Conservation (phyloP, 2,888 invertebrate genomes). For the Heterodera filipjevi region DNA sequence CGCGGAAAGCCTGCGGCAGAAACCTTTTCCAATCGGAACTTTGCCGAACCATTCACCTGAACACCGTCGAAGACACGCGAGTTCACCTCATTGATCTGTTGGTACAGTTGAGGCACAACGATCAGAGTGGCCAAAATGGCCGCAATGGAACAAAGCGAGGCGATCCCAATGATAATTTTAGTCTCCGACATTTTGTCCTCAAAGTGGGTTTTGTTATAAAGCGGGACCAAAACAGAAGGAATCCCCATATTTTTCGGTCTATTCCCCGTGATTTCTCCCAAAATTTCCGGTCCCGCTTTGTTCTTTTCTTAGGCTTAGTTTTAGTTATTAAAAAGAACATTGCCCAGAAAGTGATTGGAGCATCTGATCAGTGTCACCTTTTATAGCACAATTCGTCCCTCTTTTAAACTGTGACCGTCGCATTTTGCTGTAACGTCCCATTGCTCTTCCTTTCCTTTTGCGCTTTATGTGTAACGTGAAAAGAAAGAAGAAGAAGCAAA, state of each 20-base stretch:
- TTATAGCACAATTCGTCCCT: not conserved
- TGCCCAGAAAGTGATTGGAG: not conserved
- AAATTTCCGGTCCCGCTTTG: too few species aligned
- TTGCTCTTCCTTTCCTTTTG: not conserved
- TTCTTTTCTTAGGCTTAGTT: too few species aligned
- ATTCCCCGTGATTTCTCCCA: too few species aligned
- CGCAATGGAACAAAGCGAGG: constrained; percentile 46
- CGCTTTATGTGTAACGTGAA: not conserved
- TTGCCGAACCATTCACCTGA: constrained; percentile 27
- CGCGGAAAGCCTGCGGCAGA: constrained; percentile 54
- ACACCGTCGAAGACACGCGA: constrained; percentile 51
- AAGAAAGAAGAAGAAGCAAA: not conserved
- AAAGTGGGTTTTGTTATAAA: not conserved
- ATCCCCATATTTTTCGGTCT: too few species aligned
- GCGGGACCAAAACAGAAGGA: not conserved
- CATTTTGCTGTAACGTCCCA: not conserved
- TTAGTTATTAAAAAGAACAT: not conserved
- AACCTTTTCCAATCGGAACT: not conserved
- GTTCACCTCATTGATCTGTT: constrained; percentile 55
- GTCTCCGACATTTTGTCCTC: constrained; percentile 39
- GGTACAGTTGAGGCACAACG: constrained; percentile 58
- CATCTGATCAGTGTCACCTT: not conserved
- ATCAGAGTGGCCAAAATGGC: constrained; percentile 55
- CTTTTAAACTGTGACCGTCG: constrained; percentile 3
- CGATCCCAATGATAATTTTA: constrained; percentile 49